Evolutionary conservation across 2,797 vertebrate species (phyloP).

Genomic region (Cossypha caffra): DNA sequence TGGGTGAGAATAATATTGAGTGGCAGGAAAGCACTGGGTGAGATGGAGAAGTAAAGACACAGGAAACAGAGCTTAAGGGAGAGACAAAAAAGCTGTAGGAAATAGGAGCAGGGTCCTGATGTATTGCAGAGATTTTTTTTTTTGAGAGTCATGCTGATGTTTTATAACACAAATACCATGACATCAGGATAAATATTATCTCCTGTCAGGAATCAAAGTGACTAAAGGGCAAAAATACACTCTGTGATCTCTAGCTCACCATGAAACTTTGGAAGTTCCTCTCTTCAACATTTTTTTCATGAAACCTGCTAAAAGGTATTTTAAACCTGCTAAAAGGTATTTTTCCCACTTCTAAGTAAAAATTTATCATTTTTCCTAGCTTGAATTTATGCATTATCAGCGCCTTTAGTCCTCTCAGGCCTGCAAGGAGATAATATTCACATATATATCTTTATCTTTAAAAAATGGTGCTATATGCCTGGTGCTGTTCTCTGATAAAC

Average conservation of each 20-base stretch:
- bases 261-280: background rate
- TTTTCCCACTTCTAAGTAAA: background rate
- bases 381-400: background rate
- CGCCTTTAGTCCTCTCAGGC: background rate
- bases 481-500: background rate
- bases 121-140: background rate
- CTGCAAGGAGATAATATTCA: background rate
- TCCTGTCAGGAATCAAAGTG: background rate
- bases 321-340: background rate
- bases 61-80: background rate
- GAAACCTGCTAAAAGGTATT: background rate
- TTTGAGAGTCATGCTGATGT: background rate
- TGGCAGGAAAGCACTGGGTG: background rate
- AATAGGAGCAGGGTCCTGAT: background rate
- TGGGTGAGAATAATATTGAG: background rate
- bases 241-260: background rate
- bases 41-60: background rate
- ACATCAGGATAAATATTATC: background rate
- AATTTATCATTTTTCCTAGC: background rate
- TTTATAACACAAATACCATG: background rate
- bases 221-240: background rate
- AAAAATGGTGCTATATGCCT: background rate
- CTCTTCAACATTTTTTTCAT: background rate
- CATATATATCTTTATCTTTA: background rate
- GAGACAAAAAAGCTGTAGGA: background rate